These are phyloP conservation scores for Eustalomyia histrio DNA, from an alignment of 2,888 invertebrate genomes.

Conservation along the genomic window DNA sequence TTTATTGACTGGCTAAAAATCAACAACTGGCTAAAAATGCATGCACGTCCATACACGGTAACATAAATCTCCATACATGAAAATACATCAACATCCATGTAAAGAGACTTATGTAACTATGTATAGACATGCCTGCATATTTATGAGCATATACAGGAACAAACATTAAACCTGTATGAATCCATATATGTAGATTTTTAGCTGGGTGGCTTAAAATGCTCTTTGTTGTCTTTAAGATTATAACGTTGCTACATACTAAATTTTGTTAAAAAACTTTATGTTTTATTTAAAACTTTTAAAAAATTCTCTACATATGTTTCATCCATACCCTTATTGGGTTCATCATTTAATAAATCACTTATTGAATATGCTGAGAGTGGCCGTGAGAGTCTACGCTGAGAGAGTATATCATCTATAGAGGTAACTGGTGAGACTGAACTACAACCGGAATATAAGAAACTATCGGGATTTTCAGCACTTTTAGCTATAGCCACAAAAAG, in stretches of 20 bases:
- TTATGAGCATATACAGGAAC: too few relatives aligned
- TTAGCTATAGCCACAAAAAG: conserved; percentile 77
- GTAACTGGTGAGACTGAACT: conserved; percentile 74
- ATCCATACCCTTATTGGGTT: conserved; percentile 68
- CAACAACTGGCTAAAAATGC: too few relatives aligned
- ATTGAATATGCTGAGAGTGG: conserved; percentile 79
- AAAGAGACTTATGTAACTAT: too few relatives aligned
- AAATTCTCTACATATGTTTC: conserved; percentile 71
- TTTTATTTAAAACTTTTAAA: conserved; percentile 66
- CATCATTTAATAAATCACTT: conserved; percentile 77
- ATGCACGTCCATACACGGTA: too few relatives aligned
- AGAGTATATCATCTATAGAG: conserved; percentile 78
- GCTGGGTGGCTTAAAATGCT: too few relatives aligned
- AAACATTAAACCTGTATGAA: too few relatives aligned
- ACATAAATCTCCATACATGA: too few relatives aligned
- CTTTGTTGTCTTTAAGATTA: too few relatives aligned
- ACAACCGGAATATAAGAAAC: conserved; percentile 66
- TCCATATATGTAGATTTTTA: too few relatives aligned
- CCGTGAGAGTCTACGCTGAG: conserved; percentile 76
- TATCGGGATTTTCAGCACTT: conserved; percentile 71
- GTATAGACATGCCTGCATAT: too few relatives aligned
- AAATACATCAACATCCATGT: too few relatives aligned
- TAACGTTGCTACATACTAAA: background rate
- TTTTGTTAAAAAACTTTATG: conserved; percentile 50
- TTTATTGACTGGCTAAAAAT: too few relatives aligned